Evolutionary conservation across 2,113 vertebrate genomes (phyloP).

Genomic region (Cervus canadensis): DNA sequence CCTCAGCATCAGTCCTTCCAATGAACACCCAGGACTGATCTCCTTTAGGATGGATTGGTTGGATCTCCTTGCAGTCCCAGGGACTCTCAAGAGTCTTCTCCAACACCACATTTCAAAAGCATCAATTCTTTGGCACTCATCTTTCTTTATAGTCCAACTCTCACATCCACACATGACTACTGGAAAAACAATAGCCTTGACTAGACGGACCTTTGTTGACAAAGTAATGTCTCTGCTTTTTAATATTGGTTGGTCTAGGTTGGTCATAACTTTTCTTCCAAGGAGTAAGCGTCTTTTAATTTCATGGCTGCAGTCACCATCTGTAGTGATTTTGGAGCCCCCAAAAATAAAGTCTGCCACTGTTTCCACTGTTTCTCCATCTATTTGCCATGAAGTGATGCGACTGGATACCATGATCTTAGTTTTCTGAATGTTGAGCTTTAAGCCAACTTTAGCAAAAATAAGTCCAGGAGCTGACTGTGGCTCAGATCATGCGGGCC

Average conservation of each 20-base stretch:
- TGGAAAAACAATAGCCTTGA: neutral
- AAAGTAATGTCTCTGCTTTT: neutral
- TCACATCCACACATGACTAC: neutral
- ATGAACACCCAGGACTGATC: neutral
- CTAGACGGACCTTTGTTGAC: neutral
- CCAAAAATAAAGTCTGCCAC: rapidly evolving
- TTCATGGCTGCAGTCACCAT: neutral
- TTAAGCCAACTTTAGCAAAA: neutral
- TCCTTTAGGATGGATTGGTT: neutral
- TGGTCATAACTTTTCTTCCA: neutral
- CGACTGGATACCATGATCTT: neutral
- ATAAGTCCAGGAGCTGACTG: neutral
- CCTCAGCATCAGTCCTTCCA: neutral
- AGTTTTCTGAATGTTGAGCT: neutral
- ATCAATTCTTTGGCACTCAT: neutral
- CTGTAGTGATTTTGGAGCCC: neutral
- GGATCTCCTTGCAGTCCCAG: neutral
- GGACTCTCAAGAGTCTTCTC: neutral
- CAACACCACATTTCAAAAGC: neutral
- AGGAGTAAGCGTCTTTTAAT: neutral
- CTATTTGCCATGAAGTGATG: neutral
- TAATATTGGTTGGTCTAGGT: neutral
- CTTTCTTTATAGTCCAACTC: neutral
- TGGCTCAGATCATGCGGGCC: neutral
- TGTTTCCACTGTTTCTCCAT: neutral